Conservation (phyloP, 2,888 invertebrate species). For the Spodoptera exigua region DNA sequence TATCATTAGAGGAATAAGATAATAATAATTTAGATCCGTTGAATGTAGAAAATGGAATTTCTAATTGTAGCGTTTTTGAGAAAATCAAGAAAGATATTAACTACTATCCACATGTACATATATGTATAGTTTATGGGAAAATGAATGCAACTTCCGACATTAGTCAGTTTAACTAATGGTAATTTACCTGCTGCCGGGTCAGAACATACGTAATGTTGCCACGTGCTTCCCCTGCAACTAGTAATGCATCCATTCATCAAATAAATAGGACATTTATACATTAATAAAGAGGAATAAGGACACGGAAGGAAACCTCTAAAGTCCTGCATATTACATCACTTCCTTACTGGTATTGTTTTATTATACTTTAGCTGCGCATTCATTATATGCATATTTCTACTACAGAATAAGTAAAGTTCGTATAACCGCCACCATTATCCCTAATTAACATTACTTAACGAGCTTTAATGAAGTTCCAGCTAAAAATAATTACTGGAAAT, state of each 20-base stretch:
- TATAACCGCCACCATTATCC: conserved; percentile 28
- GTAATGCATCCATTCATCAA: conserved; percentile 1
- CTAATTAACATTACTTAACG: conserved; percentile 34
- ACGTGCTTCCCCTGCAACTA: conserved; percentile 33
- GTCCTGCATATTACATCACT: conserved; percentile 22
- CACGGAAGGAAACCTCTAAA: conserved; percentile 36
- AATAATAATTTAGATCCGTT: too few species aligned
- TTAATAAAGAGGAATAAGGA: conserved; percentile 33
- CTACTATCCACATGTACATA: too few species aligned
- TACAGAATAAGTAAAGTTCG: conserved; percentile 21
- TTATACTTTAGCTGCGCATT: conserved; percentile 15
- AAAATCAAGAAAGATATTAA: too few species aligned
- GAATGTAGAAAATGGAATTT: too few species aligned
- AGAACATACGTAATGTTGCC: background rate
- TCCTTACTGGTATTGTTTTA: conserved; percentile 17
- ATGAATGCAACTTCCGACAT: too few species aligned
- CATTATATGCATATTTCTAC: conserved; percentile 25
- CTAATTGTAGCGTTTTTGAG: too few species aligned
- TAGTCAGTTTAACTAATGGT: too few species aligned
- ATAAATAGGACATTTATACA: background rate
- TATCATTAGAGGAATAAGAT: too few species aligned
- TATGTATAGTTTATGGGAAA: too few species aligned
- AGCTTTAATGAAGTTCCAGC: conserved; percentile 23
- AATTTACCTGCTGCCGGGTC: too few species aligned
- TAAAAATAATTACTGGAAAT: conserved; percentile 35